Conservation (phyloP, 2,113 vertebrate genomes). For the Pseudorectes ferrugineus region DNA sequence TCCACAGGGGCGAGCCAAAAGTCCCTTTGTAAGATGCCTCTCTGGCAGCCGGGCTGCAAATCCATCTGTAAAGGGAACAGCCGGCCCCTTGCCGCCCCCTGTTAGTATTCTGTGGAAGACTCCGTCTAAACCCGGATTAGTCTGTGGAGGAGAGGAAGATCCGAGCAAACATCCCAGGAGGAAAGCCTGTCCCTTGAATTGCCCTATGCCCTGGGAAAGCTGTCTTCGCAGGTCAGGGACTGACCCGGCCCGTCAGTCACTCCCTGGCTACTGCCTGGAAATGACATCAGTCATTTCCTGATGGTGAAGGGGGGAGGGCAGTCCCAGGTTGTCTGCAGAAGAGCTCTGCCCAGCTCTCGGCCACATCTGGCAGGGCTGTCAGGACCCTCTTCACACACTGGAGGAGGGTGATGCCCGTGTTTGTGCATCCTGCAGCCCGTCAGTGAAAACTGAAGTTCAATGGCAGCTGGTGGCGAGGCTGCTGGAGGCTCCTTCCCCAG, state of each 20-base stretch:
- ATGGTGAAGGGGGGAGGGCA: not conserved
- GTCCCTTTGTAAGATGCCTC: not conserved
- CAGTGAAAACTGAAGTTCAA: rapidly evolving
- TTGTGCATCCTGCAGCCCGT: not conserved
- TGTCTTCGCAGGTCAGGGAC: not conserved
- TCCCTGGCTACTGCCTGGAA: not conserved
- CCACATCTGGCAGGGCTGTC: not conserved
- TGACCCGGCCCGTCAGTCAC: not conserved
- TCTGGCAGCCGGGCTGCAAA: not conserved
- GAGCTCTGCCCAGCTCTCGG: not conserved
- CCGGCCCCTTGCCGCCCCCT: not conserved
- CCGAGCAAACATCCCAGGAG: not conserved
- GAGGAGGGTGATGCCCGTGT: rapidly evolving
- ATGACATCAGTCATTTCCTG: not conserved
- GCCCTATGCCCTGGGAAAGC: not conserved
- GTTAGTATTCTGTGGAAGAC: not conserved
- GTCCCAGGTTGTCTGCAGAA: rapidly evolving
- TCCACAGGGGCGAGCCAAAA: not conserved
- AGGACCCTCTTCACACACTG: rapidly evolving
- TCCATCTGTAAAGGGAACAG: not conserved
- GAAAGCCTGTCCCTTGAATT: not conserved
- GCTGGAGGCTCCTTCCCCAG: not conserved
- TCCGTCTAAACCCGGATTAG: rapidly evolving
- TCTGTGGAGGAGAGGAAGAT: not conserved
- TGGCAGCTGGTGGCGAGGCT: not conserved